Base-by-base conservation (phyloP, 1,140 invertebrate genomes). In the Pseudoatta argentina region DNA sequence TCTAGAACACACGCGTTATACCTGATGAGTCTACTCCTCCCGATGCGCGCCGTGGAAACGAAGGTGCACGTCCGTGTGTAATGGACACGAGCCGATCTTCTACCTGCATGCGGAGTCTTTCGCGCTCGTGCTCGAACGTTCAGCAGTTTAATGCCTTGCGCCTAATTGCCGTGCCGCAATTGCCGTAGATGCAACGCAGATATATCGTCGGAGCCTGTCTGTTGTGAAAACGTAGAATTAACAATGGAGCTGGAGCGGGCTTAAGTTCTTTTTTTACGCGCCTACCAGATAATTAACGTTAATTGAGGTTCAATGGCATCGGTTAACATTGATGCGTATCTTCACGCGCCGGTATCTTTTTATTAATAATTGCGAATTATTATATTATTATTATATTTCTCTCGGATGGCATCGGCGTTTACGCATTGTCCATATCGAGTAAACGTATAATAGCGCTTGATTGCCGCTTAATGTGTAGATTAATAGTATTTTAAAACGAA, bases 1-100 rank as follows among this genome's bases (percentile, higher is more conserved):
- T 95, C 95, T 95, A 91, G 92, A 95, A 95, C 95, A 92, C 94
- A 94, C 93, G 93, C 92, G 93, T 95, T 95, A 94, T 92, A 89
- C 89, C 89, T 75, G 51, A 85, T 92, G 92, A 89, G 88, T 86
- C 88, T 88, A 76, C 89, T 92, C 87, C 91, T 92, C 83, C 67
- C 86, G 89, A 72, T 57, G 53, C 73, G 66, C 83, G 67, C 77
- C 72, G 51, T 83, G 59, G 77, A 88, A 87, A 89, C 76, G 73
- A 85, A 64, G 87, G 64, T 30, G n/a, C 8, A 63, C 44, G 72
- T 30, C 78, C 34, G 73, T 61, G 61, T 63, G 66, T 44, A 59
- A 12, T 48, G 14, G 63, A 51, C 34, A 79, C 30, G 55, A 16
- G 53, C 14, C 24, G 34, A 64, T 55, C 48, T 89, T 59, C 61